Conservation (phyloP, 2,888 invertebrate species). For the Mythimna albipuncta region DNA sequence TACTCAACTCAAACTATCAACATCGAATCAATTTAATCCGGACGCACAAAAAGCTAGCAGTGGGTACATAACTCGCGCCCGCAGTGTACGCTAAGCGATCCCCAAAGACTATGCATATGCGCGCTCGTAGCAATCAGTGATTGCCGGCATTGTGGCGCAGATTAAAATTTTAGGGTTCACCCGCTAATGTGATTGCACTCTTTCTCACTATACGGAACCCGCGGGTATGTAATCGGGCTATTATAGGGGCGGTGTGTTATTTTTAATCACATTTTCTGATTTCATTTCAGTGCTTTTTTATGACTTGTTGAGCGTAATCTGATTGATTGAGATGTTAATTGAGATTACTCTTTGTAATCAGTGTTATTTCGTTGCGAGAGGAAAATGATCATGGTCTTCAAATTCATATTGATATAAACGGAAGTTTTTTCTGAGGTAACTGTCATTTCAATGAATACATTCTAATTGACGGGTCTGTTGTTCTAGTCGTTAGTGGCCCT, state of each 20-base stretch:
- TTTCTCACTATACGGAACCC: constrained; percentile 80
- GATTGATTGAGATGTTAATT: constrained; percentile 60
- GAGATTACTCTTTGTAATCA: constrained; percentile 40
- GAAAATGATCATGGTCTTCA: neutral
- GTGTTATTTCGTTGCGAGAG: neutral
- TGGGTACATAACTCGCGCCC: constrained; percentile 42
- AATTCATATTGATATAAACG: neutral
- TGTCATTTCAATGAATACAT: neutral
- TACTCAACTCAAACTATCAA: neutral
- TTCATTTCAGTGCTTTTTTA: constrained; percentile 66
- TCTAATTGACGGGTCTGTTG: too few species aligned
- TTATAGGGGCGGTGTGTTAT: constrained; percentile 86
- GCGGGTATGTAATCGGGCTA: constrained; percentile 77
- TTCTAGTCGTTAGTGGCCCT: too few species aligned
- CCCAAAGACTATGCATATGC: constrained; percentile 90
- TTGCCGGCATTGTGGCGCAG: constrained; percentile 88
- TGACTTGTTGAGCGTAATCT: constrained; percentile 56
- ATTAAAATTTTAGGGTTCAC: constrained; percentile 91
- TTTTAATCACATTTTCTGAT: constrained; percentile 84
- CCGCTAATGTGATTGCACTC: constrained; percentile 90
- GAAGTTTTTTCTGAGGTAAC: neutral
- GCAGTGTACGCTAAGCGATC: constrained; percentile 86
- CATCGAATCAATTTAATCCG: constrained; percentile 6
- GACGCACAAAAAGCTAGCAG: constrained; percentile 12
- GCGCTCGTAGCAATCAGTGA: constrained; percentile 88